Evolutionary conservation across 2,113 vertebrate species (phyloP).

Genomic region (Lucifuga dentata): DNA sequence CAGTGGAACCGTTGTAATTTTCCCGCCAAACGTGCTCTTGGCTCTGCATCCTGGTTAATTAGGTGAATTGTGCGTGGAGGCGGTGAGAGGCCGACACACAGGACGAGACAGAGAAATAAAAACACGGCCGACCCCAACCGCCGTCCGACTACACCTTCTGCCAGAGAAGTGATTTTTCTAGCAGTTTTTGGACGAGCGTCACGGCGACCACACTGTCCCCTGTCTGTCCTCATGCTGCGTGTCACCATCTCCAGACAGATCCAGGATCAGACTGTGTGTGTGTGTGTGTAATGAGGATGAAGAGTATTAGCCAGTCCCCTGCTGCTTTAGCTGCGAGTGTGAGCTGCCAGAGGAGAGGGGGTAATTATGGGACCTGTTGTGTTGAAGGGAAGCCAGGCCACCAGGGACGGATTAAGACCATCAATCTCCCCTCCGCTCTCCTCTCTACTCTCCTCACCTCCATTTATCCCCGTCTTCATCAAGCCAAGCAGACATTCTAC

Average conservation of each 20-base stretch:
- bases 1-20: constrained; percentile 25
- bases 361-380: constrained; percentile 96
- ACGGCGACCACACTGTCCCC: constrained; percentile 58
- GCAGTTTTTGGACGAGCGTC: constrained; percentile 56
- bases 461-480: constrained; percentile 18
- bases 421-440: constrained; percentile 73
- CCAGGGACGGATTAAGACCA: constrained; percentile 91
- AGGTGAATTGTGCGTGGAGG: constrained; percentile 55
- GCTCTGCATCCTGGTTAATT: constrained; percentile 65
- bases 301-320: constrained; percentile 94
- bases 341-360: constrained; percentile 90
- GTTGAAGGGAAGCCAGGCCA: constrained; percentile 91
- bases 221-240: constrained; percentile 67
- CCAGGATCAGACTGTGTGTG: constrained; percentile 62
- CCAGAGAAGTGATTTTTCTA: constrained; percentile 52
- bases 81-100: constrained; percentile 51
- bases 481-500: not conserved
- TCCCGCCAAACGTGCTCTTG: constrained; percentile 52
- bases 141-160: constrained; percentile 52
- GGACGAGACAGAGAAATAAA: constrained; percentile 53
- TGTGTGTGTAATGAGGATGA: constrained; percentile 78
- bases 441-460: not conserved
- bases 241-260: constrained; percentile 66
- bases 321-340: constrained; percentile 87
- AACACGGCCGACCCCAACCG: constrained; percentile 36